Evolutionary conservation across 2,888 invertebrate genomes (phyloP).

Genomic region (Drosophila austrosaltans): DNA sequence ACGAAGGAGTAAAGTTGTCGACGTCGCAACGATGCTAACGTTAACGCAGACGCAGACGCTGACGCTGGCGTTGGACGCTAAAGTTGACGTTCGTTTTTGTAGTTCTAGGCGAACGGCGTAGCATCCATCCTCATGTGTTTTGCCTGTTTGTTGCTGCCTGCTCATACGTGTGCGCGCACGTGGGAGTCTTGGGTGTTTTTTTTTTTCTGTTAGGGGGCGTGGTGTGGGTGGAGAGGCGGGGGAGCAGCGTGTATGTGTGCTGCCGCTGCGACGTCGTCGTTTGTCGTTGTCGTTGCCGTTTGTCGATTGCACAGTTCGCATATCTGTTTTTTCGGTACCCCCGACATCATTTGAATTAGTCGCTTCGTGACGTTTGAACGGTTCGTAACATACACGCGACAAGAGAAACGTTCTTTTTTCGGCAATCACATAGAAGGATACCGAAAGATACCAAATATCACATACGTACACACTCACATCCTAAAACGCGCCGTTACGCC

Average conservation of each 20-base stretch:
- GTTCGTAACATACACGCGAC: conserved; percentile 82
- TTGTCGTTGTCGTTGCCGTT: conserved; percentile 33
- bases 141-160: conserved; percentile 63
- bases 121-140: conserved; percentile 66
- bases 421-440: conserved; percentile 39
- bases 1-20: conserved; percentile 71
- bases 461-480: conserved; percentile 5
- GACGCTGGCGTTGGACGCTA: conserved; percentile 23
- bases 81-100: conserved; percentile 19
- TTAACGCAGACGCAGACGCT: conserved; percentile 37
- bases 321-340: conserved; percentile 78
- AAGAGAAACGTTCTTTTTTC: too few species aligned
- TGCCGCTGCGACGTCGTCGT: conserved; percentile 51
- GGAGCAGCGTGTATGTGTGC: conserved; percentile 62
- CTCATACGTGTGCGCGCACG: conserved; percentile 78
- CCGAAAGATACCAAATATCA: conserved; percentile 10
- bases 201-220: conserved; percentile 13
- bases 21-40: conserved; percentile 38
- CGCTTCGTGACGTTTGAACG: conserved; percentile 84
- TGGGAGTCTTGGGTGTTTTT: conserved; percentile 53
- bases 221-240: conserved; percentile 28
- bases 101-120: conserved; percentile 47
- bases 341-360: conserved; percentile 83
- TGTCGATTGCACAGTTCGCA: conserved; percentile 49
- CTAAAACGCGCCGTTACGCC: conserved; percentile 13